Percentiles rank a stretch among this genome's conserved stretches.
These are phyloP conservation scores for Dasypolia templi DNA, from an alignment of 2,888 invertebrate genomes.

Conservation along the genomic window DNA sequence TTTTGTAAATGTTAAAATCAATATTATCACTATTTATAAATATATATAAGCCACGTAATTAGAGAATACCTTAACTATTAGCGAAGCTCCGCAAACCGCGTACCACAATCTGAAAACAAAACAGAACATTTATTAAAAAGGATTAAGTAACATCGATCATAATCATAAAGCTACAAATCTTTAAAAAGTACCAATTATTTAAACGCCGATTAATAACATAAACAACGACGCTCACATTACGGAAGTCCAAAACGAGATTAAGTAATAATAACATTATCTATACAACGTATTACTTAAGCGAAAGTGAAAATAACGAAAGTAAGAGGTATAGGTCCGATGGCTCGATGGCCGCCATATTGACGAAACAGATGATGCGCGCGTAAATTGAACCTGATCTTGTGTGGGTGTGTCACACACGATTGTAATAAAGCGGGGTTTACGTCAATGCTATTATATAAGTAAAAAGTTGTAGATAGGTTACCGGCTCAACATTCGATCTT, in stretches of 20 bases:
- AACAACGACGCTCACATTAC: slow-evolving; percentile 72
- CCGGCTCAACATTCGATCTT: no score
- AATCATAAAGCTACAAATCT: slow-evolving; percentile 41
- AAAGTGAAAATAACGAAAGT: slow-evolving; percentile 88
- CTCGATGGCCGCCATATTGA: slow-evolving; percentile 77
- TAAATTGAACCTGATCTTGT: slow-evolving; percentile 72
- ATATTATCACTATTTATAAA: no score
- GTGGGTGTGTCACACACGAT: slow-evolving; percentile 68
- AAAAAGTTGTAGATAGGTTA: no score
- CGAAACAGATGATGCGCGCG: slow-evolving; percentile 75
- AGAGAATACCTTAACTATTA: slow-evolving; percentile 70
- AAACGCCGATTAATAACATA: slow-evolving; percentile 62
- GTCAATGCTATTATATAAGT: no score
- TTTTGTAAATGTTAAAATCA: no score
- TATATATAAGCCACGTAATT: no score
- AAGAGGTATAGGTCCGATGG: slow-evolving; percentile 81
- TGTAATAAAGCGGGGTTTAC: slow-evolving; percentile 38
- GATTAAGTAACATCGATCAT: slow-evolving; percentile 17
- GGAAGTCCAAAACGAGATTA: slow-evolving; percentile 76
- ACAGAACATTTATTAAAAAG: slow-evolving; percentile 63
- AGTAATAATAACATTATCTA: slow-evolving; percentile 76
- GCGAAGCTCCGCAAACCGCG: slow-evolving; percentile 69
- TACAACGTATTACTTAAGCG: slow-evolving; percentile 80
- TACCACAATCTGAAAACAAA: slow-evolving; percentile 74
- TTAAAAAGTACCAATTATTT: slow-evolving; percentile 48